These are phyloP conservation scores for Acanthochromis polyacanthus DNA, from an alignment of 2,113 vertebrate species.

Conservation along the genomic window DNA sequence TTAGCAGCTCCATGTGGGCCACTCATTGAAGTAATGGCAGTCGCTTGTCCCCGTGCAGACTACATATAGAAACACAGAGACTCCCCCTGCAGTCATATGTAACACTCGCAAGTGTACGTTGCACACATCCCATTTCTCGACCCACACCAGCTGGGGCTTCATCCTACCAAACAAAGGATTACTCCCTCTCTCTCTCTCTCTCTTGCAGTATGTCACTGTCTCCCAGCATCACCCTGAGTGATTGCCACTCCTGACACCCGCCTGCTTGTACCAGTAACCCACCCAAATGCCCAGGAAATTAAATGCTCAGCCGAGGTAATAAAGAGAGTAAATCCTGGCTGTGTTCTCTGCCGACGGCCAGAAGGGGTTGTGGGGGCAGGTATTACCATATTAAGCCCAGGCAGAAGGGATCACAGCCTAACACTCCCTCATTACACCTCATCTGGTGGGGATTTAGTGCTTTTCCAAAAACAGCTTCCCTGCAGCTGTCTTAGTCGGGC, in stretches of 20 bases:
- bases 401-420: constrained; percentile 45
- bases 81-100: constrained; percentile 24
- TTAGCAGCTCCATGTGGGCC: constrained; percentile 62
- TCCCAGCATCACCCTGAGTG: constrained; percentile 81
- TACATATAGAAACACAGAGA: constrained; percentile 15
- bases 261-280: constrained; percentile 74
- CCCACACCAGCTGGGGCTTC: constrained; percentile 29
- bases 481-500: background rate
- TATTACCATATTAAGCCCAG: constrained; percentile 66
- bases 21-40: constrained; percentile 64
- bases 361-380: constrained; percentile 36
- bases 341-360: constrained; percentile 28
- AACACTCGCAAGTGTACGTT: constrained; percentile 15
- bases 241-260: constrained; percentile 75
- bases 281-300: constrained; percentile 81
- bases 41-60: constrained; percentile 34
- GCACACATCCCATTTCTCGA: background rate
- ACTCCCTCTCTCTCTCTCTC: background rate
- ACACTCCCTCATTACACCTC: constrained; percentile 60
- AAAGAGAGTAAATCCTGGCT: constrained; percentile 74
- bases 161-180: constrained; percentile 61
- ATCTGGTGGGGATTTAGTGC: constrained; percentile 52
- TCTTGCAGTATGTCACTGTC: constrained; percentile 75
- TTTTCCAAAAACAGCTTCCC: constrained; percentile 38
- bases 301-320: constrained; percentile 75